Evolutionary conservation across 92 coral and sea anemone genomes (phyloP).

Genomic region (Paragorgia papillata): DNA sequence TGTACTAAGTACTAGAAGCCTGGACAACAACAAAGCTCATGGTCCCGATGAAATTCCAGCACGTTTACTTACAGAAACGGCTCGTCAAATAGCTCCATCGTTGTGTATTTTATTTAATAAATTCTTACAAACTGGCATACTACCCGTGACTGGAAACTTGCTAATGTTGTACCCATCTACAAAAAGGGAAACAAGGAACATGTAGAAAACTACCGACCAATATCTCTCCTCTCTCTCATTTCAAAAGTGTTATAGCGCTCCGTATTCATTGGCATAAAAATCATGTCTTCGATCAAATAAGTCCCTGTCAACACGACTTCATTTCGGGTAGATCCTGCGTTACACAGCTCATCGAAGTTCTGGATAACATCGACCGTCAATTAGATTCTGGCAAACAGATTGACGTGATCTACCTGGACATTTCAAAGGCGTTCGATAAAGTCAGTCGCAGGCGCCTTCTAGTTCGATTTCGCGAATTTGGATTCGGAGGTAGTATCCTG

Average conservation of each 20-base stretch:
- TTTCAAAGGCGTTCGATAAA: conserved; percentile 59
- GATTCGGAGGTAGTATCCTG: conserved; percentile 49
- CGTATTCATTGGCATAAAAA: conserved; percentile 33
- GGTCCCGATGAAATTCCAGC: conserved; percentile 43
- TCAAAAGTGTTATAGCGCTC: conserved; percentile 11
- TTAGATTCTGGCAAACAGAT: conserved; percentile 21
- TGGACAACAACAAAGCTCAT: conserved; percentile 20
- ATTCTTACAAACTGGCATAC: neutral
- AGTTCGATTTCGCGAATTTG: conserved; percentile 33
- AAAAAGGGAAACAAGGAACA: conserved; percentile 35
- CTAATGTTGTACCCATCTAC: conserved; percentile 27
- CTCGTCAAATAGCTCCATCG: conserved; percentile 38
- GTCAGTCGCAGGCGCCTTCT: conserved; percentile 45
- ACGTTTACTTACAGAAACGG: conserved; percentile 33
- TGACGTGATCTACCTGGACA: conserved; percentile 33
- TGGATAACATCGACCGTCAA: conserved; percentile 24
- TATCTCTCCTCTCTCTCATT: conserved; percentile 28
- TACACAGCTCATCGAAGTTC: no score
- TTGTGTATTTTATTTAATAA: no score
- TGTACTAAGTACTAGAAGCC: no score
- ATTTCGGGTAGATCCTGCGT: conserved; percentile 28
- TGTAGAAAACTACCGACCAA: conserved; percentile 38
- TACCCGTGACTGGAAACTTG: conserved; percentile 32
- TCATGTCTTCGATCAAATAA: conserved; percentile 13
- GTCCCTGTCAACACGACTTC: conserved; percentile 22